Percentiles rank a stretch among this genome's conserved stretches.
Conservation (phyloP, 2,797 vertebrate species). For the Betta splendens region DNA sequence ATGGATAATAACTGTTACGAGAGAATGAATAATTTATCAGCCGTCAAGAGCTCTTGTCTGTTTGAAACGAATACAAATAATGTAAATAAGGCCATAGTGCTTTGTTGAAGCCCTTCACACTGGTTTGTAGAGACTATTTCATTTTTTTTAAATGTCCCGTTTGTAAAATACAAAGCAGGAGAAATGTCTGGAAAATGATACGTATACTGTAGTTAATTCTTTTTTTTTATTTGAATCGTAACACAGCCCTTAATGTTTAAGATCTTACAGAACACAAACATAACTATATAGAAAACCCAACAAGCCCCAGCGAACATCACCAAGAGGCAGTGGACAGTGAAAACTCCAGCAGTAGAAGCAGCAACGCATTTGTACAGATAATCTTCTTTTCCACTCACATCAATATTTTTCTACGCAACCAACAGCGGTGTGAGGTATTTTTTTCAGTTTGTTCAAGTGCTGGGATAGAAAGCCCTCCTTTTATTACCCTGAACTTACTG, state of each 20-base stretch:
- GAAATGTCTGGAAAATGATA: too few species aligned
- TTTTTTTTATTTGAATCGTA: too few species aligned
- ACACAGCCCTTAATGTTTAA: too few species aligned
- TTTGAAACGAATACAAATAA: conserved; percentile 45
- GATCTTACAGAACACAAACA: too few species aligned
- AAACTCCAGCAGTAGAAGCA: too few species aligned
- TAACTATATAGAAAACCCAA: too few species aligned
- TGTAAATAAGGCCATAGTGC: conserved; percentile 42
- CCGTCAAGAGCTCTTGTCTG: conserved; percentile 47
- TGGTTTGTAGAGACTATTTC: conserved; percentile 30
- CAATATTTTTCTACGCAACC: background rate
- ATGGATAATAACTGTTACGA: conserved; percentile 12
- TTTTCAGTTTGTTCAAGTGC: conserved; percentile 2
- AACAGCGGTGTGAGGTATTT: conserved; percentile 4
- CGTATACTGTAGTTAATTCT: too few species aligned
- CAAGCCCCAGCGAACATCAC: too few species aligned
- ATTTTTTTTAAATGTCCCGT: conserved; percentile 36
- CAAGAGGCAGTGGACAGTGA: too few species aligned
- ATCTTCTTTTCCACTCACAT: too few species aligned
- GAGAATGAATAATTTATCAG: conserved; percentile 53
- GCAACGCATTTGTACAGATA: too few species aligned
- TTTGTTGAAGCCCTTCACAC: conserved; percentile 34
- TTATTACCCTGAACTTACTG: conserved; percentile 22
- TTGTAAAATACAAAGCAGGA: background rate
- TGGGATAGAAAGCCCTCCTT: background rate